Percentiles rank a stretch among this genome's conserved stretches.
These are phyloP conservation scores for Lapara coniferarum DNA, from an alignment of 2,888 invertebrate genomes.

Conservation along the genomic window DNA sequence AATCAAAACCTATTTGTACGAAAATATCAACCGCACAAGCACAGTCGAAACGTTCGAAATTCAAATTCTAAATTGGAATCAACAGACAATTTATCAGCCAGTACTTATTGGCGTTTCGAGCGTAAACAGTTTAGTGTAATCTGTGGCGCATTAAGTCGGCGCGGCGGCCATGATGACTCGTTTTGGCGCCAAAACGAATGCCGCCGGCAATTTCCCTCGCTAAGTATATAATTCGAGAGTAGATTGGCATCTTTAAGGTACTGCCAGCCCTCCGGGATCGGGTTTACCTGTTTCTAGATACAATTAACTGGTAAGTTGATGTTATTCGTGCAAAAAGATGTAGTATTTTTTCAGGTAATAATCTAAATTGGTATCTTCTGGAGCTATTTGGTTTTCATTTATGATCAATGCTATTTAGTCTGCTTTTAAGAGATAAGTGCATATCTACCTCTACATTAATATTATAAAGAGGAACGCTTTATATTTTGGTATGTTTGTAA, in stretches of 20 bases:
- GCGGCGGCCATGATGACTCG: constrained; percentile 22
- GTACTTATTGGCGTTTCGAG: constrained; percentile 22
- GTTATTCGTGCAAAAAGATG: too few relatives aligned
- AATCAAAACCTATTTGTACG: neutral
- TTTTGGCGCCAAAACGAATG: constrained; percentile 53
- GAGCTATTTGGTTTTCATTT: too few relatives aligned
- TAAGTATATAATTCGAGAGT: constrained; percentile 49
- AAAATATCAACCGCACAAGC: neutral
- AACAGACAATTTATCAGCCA: constrained; percentile 23
- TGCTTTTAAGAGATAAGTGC: too few relatives aligned
- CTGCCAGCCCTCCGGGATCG: neutral
- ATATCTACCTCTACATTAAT: too few relatives aligned
- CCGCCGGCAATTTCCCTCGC: constrained; percentile 50
- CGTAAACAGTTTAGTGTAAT: constrained; percentile 37
- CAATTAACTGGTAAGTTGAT: neutral
- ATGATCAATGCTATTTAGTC: too few relatives aligned
- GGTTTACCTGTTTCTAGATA: neutral
- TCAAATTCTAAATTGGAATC: constrained; percentile 16
- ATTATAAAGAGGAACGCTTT: too few relatives aligned
- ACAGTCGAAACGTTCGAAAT: neutral
- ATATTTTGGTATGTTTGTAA: too few relatives aligned
- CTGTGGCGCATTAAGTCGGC: constrained; percentile 35
- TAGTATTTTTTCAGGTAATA: too few relatives aligned
- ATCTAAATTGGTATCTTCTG: too few relatives aligned
- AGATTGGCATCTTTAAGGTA: constrained; percentile 38